phyloP scores from a whole-genome alignment of 2,113 vertebrate genomes.

The Apteryx mantelli region DNA sequence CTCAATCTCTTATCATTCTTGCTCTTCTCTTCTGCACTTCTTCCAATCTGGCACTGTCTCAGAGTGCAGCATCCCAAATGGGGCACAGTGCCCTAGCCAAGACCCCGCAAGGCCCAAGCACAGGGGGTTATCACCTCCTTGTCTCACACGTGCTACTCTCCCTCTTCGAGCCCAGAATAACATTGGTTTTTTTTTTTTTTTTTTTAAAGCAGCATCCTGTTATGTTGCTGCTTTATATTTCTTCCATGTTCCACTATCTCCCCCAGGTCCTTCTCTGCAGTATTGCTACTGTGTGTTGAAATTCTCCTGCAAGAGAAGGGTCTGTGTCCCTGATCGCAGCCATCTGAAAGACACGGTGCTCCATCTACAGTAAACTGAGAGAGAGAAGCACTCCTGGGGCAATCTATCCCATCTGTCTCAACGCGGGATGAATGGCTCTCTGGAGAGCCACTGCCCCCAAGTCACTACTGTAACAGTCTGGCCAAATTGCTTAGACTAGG shows the following conservation, averaged over 20 bases:
- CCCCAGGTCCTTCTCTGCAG: constrained; percentile 47
- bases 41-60: background rate
- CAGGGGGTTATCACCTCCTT: background rate
- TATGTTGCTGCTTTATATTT: background rate
- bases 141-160: background rate
- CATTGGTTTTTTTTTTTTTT: background rate
- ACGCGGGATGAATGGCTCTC: background rate
- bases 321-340: background rate
- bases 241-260: constrained; percentile 45
- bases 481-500: background rate
- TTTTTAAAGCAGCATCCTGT: background rate
- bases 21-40: background rate
- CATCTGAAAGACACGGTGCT: fast-evolving
- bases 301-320: background rate
- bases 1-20: background rate
- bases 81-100: background rate
- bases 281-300: background rate
- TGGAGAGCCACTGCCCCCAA: background rate
- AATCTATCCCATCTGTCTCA: background rate
- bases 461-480: background rate
- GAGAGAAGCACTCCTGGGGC: background rate
- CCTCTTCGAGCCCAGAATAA: constrained; percentile 10
- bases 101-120: background rate
- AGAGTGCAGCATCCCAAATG: background rate
- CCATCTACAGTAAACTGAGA: fast-evolving